These are phyloP conservation scores for Apotomis turbidana DNA, from an alignment of 2,888 invertebrate genomes.

Conservation along the genomic window DNA sequence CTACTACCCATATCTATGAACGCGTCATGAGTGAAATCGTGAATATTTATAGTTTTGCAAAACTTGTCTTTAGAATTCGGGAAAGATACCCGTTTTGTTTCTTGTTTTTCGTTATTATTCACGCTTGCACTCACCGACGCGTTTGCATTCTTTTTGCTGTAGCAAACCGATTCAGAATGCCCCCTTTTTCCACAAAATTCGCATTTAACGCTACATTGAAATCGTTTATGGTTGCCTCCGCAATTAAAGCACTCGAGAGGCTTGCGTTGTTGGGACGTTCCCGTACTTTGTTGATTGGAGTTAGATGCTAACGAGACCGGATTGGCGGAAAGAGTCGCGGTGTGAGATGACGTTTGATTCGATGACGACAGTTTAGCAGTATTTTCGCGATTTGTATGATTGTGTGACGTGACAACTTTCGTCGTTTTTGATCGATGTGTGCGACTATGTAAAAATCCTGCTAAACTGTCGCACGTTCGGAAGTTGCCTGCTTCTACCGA, in stretches of 20 bases:
- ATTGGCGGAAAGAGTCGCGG: no score
- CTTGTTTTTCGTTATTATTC: constrained; percentile 6
- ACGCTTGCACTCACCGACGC: not conserved
- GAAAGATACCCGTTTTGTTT: constrained; percentile 12
- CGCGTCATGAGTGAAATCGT: constrained; percentile 6
- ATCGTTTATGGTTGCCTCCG: constrained; percentile 15
- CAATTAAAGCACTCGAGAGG: constrained; percentile 17
- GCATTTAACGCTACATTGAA: constrained; percentile 20
- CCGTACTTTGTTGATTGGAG: not conserved
- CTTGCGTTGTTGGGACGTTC: not conserved
- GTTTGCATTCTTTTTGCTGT: constrained; percentile 17
- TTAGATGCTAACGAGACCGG: no score
- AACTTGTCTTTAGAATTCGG: constrained; percentile 4
- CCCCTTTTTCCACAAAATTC: constrained; percentile 21
- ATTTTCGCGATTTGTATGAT: not conserved
- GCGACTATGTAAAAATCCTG: not conserved
- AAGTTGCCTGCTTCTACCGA: no score
- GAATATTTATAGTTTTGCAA: not conserved
- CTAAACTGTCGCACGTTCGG: not conserved
- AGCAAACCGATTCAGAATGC: constrained; percentile 15
- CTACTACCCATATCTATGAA: constrained; percentile 22
- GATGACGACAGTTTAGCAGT: not conserved
- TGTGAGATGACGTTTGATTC: not conserved
- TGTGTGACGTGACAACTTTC: not conserved
- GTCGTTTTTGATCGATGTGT: not conserved